Percentiles rank a stretch among this genome's conserved stretches.
Evolutionary conservation across 2,797 vertebrate genomes (phyloP).

Genomic region (Loriculus beryllinus): DNA sequence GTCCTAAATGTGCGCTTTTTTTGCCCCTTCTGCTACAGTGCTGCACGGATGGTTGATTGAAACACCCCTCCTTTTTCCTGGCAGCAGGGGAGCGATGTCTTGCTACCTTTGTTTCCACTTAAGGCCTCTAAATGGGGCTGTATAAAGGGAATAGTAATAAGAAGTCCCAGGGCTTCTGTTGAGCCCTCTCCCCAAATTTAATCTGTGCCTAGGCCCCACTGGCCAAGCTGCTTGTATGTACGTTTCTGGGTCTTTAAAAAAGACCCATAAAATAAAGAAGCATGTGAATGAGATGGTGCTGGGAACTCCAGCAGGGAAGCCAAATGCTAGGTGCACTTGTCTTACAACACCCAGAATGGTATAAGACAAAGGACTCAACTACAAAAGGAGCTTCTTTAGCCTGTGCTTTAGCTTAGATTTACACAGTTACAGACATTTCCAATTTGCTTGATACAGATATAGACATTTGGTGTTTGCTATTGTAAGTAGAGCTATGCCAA

Average conservation of each 20-base stretch:
- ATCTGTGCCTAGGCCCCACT: not conserved
- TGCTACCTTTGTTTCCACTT: slow-evolving; percentile 62
- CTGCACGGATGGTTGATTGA: slow-evolving; percentile 47
- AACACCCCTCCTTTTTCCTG: slow-evolving; percentile 42
- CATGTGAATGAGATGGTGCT: not conserved
- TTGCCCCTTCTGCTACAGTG: slow-evolving; percentile 45
- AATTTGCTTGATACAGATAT: not conserved
- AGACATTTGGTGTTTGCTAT: slow-evolving; percentile 2
- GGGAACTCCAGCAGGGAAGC: not conserved
- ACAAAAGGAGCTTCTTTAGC: not conserved
- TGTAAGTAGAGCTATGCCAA: slow-evolving; percentile 8
- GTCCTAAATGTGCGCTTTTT: slow-evolving; percentile 43
- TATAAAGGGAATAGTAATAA: slow-evolving; percentile 39
- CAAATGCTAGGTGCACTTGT: not conserved
- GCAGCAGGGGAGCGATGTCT: slow-evolving; percentile 40
- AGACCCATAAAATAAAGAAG: not conserved
- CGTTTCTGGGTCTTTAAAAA: not conserved
- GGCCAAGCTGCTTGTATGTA: not conserved
- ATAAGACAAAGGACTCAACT: not conserved
- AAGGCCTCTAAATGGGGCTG: slow-evolving; percentile 39
- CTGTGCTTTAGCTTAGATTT: not conserved
- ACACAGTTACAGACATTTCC: not conserved
- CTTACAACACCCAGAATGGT: not conserved
- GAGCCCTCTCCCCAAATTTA: not conserved
- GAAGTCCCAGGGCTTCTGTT: slow-evolving; percentile 18